Conservation (phyloP, 2,113 vertebrate genomes). For the Triplophysa dalaica region DNA sequence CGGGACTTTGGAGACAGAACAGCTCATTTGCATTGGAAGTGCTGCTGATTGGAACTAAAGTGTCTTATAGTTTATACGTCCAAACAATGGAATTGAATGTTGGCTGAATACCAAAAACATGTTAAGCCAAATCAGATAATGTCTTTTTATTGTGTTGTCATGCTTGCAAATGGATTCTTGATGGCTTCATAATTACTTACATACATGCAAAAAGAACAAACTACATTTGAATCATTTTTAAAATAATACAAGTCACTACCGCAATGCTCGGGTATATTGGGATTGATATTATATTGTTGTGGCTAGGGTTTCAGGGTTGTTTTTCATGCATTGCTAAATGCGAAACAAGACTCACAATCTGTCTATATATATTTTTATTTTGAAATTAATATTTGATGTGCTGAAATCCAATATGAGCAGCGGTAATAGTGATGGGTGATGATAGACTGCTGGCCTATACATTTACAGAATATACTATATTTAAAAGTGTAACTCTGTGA, state of each 20-base stretch:
- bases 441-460: no score
- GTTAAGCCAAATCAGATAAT: slow-evolving; percentile 43
- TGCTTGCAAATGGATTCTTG: slow-evolving; percentile 35
- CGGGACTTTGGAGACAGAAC: slow-evolving; percentile 25
- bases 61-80: slow-evolving; percentile 40
- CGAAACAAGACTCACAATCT: no score
- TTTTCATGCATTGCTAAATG: no score
- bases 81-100: slow-evolving; percentile 40
- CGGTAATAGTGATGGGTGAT: no score
- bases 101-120: slow-evolving; percentile 36
- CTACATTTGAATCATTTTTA: no score
- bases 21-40: slow-evolving; percentile 54
- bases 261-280: not conserved
- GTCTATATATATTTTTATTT: no score
- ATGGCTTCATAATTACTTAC: not conserved
- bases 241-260: no score
- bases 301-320: no score
- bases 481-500: not conserved
- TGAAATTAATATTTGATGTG: no score
- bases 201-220: not conserved
- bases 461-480: not conserved
- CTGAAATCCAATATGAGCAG: not conserved
- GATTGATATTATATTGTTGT: not conserved
- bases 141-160: slow-evolving; percentile 46
- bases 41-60: slow-evolving; percentile 51